phyloP scores from a whole-genome alignment of 2,113 vertebrate genomes.

The Xenotilapia longispinis region DNA sequence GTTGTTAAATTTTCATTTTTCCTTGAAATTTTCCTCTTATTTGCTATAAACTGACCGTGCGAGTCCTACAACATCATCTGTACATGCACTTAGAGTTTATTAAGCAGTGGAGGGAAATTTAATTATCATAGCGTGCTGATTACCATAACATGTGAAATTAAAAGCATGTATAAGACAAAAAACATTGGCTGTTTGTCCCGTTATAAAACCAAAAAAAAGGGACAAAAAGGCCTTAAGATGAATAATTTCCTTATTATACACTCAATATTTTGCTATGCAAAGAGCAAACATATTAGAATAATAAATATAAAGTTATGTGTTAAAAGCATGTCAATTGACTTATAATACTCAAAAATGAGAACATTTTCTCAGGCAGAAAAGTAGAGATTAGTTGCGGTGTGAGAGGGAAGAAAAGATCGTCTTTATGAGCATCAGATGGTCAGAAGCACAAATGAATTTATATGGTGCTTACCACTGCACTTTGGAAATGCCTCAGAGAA shows the following conservation, averaged over 20 bases:
- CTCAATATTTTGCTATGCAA: background rate
- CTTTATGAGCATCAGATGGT: background rate
- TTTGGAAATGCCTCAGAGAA: background rate
- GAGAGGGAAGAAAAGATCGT: background rate
- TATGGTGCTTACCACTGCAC: background rate
- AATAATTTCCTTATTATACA: background rate
- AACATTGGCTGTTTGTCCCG: background rate
- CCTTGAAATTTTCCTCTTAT: background rate
- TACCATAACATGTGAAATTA: background rate
- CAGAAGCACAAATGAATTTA: background rate
- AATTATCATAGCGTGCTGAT: background rate
- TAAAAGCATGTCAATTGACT: background rate
- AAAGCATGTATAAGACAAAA: background rate
- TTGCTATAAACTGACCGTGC: background rate
- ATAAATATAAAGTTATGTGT: background rate
- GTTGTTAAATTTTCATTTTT: background rate
- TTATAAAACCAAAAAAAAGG: background rate
- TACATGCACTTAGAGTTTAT: background rate
- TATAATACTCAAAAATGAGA: constrained; percentile 16
- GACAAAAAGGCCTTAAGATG: background rate
- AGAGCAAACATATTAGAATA: background rate
- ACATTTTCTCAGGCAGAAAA: background rate
- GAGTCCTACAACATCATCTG: background rate
- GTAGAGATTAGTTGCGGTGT: background rate
- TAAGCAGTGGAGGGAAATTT: background rate